phyloP scores from a whole-genome alignment of 1,140 invertebrate species.

The Drosophila ogumai region DNA sequence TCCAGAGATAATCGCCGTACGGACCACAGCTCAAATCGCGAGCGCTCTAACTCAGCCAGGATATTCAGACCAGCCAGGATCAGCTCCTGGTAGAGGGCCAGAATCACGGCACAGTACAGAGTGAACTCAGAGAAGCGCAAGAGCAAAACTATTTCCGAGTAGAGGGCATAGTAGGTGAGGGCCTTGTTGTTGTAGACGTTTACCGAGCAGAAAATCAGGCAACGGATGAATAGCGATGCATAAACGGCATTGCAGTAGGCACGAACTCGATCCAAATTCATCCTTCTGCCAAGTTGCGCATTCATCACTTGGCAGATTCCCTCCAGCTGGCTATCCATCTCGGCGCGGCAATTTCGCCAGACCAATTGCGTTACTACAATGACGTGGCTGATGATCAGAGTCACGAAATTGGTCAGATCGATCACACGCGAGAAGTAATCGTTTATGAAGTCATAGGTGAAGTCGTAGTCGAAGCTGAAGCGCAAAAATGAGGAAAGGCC shows the following conservation, averaged over 20 bases:
- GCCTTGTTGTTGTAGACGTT: conserved; percentile 4
- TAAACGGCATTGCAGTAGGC: conserved; percentile 46
- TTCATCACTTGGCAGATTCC: conserved; percentile 10
- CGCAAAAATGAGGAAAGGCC: neutral
- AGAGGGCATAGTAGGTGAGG: conserved; percentile 31
- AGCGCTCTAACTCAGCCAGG: conserved; percentile 30
- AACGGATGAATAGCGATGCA: neutral
- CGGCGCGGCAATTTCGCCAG: conserved; percentile 33
- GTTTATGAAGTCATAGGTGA: conserved; percentile 48
- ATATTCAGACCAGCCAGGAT: conserved; percentile 1
- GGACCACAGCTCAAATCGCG: conserved; percentile 21
- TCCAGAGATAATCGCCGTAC: conserved; percentile 23
- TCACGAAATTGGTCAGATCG: conserved; percentile 37
- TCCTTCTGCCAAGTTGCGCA: conserved; percentile 11
- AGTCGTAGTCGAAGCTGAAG: conserved; percentile 52
- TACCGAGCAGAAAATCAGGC: neutral
- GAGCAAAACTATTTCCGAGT: conserved; percentile 55
- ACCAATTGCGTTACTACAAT: conserved; percentile 32
- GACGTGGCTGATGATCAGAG: conserved; percentile 17
- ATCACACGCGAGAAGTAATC: conserved; percentile 54
- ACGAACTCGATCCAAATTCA: conserved; percentile 15
- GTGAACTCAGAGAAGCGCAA: conserved; percentile 45
- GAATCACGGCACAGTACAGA: conserved; percentile 36
- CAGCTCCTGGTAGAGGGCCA: conserved; percentile 53
- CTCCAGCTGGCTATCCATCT: conserved; percentile 50